Percentiles rank a stretch among this genome's conserved stretches.
Evolutionary conservation across 2,113 vertebrate species (phyloP).

Genomic region (Clarias gariepinus): DNA sequence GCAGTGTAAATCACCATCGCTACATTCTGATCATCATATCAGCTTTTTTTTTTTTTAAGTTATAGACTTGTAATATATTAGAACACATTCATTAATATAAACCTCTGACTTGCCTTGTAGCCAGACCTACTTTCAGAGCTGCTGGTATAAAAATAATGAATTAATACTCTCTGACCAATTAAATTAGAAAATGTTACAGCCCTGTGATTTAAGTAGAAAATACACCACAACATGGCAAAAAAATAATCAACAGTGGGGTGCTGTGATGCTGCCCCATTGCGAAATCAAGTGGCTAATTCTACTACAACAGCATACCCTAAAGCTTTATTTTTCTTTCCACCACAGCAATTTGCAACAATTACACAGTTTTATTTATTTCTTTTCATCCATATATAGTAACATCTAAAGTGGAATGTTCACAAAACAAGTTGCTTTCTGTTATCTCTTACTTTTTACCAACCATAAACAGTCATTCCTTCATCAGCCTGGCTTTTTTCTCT

Average conservation of each 20-base stretch:
- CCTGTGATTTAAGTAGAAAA: neutral
- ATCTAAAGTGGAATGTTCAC: neutral
- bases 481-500: neutral
- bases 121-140: neutral
- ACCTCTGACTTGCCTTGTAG: neutral
- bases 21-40: neutral
- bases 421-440: conserved; percentile 1
- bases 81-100: neutral
- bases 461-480: neutral
- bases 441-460: neutral
- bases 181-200: neutral
- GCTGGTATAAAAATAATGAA: neutral
- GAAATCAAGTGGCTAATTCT: neutral
- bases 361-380: neutral
- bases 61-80: neutral
- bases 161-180: neutral
- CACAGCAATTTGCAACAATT: neutral
- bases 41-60: neutral
- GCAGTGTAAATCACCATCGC: too few relatives aligned
- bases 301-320: neutral
- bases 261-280: neutral
- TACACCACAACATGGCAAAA: neutral
- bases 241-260: neutral
- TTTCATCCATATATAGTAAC: neutral
- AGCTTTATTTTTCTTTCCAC: neutral